Evolutionary conservation across 2,888 invertebrate genomes (phyloP).

Genomic region (Melinaea menophilus): DNA sequence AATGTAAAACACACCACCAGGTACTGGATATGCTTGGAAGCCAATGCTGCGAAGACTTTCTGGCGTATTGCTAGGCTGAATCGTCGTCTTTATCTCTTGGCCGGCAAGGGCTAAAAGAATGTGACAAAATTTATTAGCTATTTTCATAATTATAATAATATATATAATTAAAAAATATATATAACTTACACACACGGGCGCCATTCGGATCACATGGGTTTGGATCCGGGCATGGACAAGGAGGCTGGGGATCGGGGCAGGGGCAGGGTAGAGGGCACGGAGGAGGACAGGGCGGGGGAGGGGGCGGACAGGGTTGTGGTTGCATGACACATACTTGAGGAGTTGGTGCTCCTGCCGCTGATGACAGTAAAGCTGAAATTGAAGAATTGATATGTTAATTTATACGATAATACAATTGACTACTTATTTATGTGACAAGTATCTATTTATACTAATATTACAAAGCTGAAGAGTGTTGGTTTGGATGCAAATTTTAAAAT

Average conservation of each 20-base stretch:
- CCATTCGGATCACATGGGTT: constrained; percentile 12
- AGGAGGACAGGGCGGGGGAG: constrained; percentile 35
- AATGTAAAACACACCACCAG: constrained; percentile 57
- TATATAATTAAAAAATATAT: constrained; percentile 17
- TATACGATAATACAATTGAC: background rate
- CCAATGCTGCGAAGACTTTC: constrained; percentile 44
- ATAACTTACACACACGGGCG: constrained; percentile 21
- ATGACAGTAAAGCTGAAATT: constrained; percentile 52
- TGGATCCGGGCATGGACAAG: constrained; percentile 33
- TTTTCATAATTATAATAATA: too few relatives aligned
- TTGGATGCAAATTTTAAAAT: too few relatives aligned
- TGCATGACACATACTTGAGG: constrained; percentile 39
- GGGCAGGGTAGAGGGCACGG: constrained; percentile 27
- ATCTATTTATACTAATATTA: too few relatives aligned
- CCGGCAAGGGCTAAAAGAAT: constrained; percentile 49
- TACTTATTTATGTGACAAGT: too few relatives aligned
- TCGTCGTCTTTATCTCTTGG: constrained; percentile 44
- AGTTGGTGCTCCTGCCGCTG: constrained; percentile 50
- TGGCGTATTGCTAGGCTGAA: constrained; percentile 37
- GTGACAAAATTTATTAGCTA: background rate
- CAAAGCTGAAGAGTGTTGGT: too few relatives aligned
- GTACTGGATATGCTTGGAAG: constrained; percentile 51
- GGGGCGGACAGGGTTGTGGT: constrained; percentile 29
- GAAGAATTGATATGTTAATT: background rate
- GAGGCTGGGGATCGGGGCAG: constrained; percentile 34